Evolutionary conservation across 2,797 vertebrate species (phyloP).

Genomic region (Rhinophrynus dorsalis): DNA sequence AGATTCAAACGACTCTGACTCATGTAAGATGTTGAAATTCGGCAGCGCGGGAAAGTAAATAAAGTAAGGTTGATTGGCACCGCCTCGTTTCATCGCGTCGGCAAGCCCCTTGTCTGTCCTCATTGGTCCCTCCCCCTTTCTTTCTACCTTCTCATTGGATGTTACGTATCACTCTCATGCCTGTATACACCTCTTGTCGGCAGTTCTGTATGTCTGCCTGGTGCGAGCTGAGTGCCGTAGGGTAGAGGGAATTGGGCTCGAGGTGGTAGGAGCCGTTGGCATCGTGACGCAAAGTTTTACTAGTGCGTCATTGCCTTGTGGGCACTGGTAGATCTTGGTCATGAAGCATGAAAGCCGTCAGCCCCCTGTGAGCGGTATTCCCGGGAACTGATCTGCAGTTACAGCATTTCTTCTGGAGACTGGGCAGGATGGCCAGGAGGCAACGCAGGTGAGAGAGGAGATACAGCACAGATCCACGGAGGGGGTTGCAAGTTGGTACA

Average conservation of each 20-base stretch:
- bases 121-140: conserved; percentile 10
- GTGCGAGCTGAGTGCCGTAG: background rate
- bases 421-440: background rate
- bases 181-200: conserved; percentile 7
- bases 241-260: background rate
- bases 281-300: background rate
- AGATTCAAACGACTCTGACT: too few relatives aligned
- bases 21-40: too few relatives aligned
- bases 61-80: background rate
- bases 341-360: background rate
- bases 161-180: background rate
- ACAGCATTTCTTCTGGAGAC: background rate
- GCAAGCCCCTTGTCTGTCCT: background rate
- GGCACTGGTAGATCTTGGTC: background rate
- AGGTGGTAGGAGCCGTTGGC: conserved; percentile 13
- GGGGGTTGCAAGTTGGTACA: too few relatives aligned
- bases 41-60: conserved; percentile 32
- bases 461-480: too few relatives aligned
- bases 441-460: conserved; percentile 21
- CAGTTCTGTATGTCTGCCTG: background rate
- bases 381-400: background rate
- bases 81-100: background rate
- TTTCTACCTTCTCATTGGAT: background rate
- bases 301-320: background rate
- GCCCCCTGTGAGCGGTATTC: background rate